These are phyloP conservation scores for Uria aalge DNA, from an alignment of 2,113 vertebrate species.

Conservation along the genomic window DNA sequence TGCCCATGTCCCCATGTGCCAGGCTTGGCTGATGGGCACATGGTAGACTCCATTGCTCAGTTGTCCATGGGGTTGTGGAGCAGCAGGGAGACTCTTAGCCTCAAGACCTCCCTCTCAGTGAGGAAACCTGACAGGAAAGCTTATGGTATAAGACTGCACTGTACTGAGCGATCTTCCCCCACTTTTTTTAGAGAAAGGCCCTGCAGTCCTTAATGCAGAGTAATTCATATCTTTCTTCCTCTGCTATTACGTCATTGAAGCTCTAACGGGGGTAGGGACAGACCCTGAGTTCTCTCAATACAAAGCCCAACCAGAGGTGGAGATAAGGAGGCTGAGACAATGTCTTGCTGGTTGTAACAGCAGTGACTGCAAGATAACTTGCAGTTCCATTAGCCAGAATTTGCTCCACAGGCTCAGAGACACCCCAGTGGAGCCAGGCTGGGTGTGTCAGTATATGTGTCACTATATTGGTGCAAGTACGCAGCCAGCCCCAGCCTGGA, in stretches of 20 bases:
- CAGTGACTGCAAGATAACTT: background rate
- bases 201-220: background rate
- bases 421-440: background rate
- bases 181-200: background rate
- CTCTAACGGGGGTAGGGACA: background rate
- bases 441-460: background rate
- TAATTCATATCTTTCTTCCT: background rate
- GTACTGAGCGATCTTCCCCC: background rate
- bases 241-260: background rate
- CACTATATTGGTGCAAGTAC: background rate
- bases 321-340: background rate
- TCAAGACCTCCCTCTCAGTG: background rate
- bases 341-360: background rate
- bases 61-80: rapidly evolving
- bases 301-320: background rate
- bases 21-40: background rate
- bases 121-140: background rate
- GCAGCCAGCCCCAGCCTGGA: background rate
- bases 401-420: background rate
- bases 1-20: background rate
- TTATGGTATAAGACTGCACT: background rate
- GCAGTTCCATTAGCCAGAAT: background rate
- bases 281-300: background rate
- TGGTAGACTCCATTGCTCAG: background rate
- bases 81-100: background rate